A percentile compares a stretch with the other conserved stretches of the same genome.
Evolutionary conservation across 2,113 vertebrate species (phyloP).

Genomic region (Isurus oxyrinchus): DNA sequence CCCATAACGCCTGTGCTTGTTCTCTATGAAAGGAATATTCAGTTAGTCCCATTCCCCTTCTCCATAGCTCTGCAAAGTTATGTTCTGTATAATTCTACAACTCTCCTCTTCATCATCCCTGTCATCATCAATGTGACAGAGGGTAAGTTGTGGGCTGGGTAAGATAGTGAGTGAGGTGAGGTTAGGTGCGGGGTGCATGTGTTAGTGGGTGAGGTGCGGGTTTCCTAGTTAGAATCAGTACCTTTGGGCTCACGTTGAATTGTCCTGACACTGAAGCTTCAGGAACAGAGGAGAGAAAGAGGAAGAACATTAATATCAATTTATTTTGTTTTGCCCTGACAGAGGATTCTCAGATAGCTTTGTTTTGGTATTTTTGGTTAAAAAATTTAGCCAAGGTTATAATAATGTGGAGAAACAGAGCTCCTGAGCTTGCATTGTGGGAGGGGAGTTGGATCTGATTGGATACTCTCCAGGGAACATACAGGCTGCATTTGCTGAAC

Average conservation of each 20-base stretch:
- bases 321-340: not conserved
- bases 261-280: not conserved
- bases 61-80: too few species aligned
- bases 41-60: too few species aligned
- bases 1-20: too few species aligned
- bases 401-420: not conserved
- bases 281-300: not conserved
- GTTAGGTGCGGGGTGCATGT: not conserved
- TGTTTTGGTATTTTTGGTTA: not conserved
- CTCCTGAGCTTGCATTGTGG: not conserved
- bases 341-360: not conserved
- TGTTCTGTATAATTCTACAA: too few species aligned
- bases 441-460: not conserved
- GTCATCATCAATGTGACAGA: not conserved
- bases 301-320: not conserved
- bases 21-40: too few species aligned
- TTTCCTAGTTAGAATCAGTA: not conserved
- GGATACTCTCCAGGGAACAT: not conserved
- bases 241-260: not conserved
- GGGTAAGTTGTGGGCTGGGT: not conserved
- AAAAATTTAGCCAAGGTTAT: not conserved
- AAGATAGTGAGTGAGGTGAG: not conserved
- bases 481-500: conserved; percentile 3
- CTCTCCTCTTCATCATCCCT: too few species aligned
- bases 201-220: not conserved